phyloP scores from a whole-genome alignment of 2,888 invertebrate genomes.

The Drosophila robusta region DNA sequence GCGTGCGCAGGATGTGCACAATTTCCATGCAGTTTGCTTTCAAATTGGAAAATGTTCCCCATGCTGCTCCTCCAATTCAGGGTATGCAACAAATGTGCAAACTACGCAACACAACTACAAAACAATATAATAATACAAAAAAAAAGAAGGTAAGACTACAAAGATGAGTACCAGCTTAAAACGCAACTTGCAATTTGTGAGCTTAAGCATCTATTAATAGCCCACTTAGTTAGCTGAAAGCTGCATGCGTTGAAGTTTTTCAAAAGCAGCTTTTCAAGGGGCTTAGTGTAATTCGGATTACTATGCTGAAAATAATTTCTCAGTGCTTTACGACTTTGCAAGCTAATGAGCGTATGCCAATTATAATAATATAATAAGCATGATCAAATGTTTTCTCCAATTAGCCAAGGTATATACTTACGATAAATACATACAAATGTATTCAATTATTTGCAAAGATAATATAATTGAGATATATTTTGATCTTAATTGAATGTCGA shows the following conservation, averaged over 20 bases:
- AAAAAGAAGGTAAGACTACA: background rate
- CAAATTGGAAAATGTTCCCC: conserved; percentile 47
- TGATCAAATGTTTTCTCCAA: background rate
- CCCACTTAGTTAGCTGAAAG: conserved; percentile 5
- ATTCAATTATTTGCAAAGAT: too few relatives aligned
- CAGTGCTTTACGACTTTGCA: background rate
- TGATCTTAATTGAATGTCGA: too few relatives aligned
- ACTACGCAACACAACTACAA: conserved; percentile 10
- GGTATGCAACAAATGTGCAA: conserved; percentile 24
- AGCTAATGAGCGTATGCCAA: background rate
- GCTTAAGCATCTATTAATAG: background rate
- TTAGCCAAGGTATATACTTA: too few relatives aligned
- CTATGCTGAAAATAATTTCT: background rate
- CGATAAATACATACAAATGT: too few relatives aligned
- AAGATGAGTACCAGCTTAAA: conserved; percentile 11
- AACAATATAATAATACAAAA: background rate
- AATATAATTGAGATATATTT: too few relatives aligned
- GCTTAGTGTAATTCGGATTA: conserved; percentile 2
- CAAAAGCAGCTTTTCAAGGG: conserved; percentile 14
- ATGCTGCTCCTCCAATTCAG: conserved; percentile 28
- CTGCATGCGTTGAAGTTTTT: conserved; percentile 4
- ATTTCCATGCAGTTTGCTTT: conserved; percentile 54
- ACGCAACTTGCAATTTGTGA: background rate
- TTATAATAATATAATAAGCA: background rate
- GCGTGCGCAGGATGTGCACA: conserved; percentile 54